These are phyloP conservation scores for Smittia sp. DNA, from an alignment of 2,888 invertebrate species.

Conservation along the genomic window DNA sequence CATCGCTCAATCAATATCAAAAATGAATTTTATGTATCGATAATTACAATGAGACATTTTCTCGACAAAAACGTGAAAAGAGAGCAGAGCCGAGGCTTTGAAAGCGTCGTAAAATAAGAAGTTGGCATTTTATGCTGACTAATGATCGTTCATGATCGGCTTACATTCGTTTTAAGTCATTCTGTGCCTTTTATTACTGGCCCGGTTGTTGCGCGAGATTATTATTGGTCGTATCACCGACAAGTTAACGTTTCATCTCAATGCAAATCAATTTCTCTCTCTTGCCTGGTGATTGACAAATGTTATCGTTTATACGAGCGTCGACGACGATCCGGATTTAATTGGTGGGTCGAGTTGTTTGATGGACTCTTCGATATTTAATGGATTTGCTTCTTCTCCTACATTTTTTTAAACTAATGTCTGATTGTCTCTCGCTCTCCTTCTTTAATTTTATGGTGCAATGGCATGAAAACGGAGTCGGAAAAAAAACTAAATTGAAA, in stretches of 20 bases:
- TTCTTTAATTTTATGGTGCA: background rate
- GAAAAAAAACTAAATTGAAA: constrained; percentile 10
- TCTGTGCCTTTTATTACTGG: background rate
- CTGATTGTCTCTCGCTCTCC: background rate
- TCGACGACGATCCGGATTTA: background rate
- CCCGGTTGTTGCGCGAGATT: background rate
- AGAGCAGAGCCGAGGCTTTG: background rate
- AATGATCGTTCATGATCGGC: constrained; percentile 22
- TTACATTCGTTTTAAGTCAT: constrained; percentile 19
- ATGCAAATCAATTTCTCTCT: constrained; percentile 13
- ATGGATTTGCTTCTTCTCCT: background rate
- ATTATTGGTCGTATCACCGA: constrained; percentile 4
- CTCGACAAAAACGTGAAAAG: background rate
- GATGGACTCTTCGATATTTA: constrained; percentile 1
- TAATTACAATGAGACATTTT: constrained; percentile 24
- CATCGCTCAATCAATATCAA: constrained; percentile 12
- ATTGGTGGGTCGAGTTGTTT: background rate
- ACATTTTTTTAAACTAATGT: background rate
- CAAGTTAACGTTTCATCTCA: constrained; percentile 9
- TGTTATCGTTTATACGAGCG: constrained; percentile 4
- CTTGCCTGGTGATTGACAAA: constrained; percentile 12
- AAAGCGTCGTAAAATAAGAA: constrained; percentile 14
- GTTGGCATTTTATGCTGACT: constrained; percentile 21
- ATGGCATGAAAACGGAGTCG: background rate
- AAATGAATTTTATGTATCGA: constrained; percentile 14